Conservation (phyloP, 1,140 invertebrate species). For the Xylocopa sonorina region DNA sequence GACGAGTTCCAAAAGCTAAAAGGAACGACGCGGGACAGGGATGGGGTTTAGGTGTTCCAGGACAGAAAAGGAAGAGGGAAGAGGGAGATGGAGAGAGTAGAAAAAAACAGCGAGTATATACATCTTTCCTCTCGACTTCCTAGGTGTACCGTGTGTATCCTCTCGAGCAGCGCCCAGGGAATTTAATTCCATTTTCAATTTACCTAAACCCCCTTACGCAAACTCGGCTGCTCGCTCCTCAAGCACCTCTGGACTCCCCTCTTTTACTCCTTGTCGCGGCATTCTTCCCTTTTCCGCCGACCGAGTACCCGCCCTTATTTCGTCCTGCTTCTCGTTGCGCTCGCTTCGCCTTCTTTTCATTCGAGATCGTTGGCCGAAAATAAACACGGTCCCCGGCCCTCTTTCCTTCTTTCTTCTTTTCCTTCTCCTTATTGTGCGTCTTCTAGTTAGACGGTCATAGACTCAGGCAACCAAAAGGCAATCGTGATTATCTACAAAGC, state of each 20-base stretch:
- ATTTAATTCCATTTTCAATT: conserved; percentile 78
- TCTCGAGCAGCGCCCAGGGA: conserved; percentile 63
- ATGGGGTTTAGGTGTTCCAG: background rate
- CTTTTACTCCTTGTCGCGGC: conserved; percentile 39
- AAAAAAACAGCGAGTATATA: conserved; percentile 60
- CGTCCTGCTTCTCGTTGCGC: conserved; percentile 20
- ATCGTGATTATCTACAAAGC: background rate
- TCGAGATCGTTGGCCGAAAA: conserved; percentile 31
- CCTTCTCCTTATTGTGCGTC: background rate
- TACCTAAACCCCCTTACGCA: conserved; percentile 70
- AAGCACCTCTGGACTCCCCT: conserved; percentile 55
- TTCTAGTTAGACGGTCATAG: background rate
- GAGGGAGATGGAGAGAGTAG: background rate
- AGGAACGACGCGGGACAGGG: background rate
- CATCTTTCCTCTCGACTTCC: conserved; percentile 62
- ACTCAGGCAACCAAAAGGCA: background rate
- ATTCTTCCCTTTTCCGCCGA: background rate
- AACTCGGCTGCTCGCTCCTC: conserved; percentile 61
- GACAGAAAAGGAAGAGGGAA: background rate
- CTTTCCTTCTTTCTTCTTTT: conserved; percentile 8
- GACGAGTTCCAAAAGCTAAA: conserved; percentile 50
- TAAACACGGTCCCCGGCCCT: conserved; percentile 13
- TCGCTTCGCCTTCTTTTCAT: conserved; percentile 32
- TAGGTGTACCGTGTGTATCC: conserved; percentile 55
- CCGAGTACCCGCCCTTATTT: conserved; percentile 19